Conservation (phyloP, 2,797 vertebrate genomes). For the Sphaeramia orbicularis region DNA sequence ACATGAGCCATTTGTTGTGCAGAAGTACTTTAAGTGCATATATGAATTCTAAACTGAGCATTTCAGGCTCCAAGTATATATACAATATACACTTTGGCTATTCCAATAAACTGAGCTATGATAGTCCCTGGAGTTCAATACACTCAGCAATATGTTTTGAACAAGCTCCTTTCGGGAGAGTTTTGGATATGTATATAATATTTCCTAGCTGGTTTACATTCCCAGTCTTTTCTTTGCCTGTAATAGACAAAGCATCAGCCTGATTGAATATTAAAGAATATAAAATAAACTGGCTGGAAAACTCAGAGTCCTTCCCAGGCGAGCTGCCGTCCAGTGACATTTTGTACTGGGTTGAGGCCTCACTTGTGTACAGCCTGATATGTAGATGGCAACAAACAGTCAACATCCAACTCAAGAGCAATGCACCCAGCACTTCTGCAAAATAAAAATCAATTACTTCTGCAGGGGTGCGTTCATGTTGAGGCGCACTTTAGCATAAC, state of each 20-base stretch:
- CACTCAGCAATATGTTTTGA: no score
- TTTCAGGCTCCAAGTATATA: not conserved
- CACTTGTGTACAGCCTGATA: constrained; percentile 33
- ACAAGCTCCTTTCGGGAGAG: not conserved
- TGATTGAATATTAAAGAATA: constrained; percentile 7
- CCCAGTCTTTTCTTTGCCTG: not conserved
- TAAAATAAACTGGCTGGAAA: not conserved
- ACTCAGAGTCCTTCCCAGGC: not conserved
- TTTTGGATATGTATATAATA: not conserved
- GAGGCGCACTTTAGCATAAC: constrained; percentile 46
- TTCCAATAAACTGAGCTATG: not conserved
- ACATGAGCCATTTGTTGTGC: no score
- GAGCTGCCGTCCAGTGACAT: constrained; percentile 10
- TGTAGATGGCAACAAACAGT: constrained; percentile 56
- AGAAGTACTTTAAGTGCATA: no score
- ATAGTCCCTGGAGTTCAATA: not conserved
- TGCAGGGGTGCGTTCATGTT: constrained; percentile 42
- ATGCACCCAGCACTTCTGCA: constrained; percentile 23
- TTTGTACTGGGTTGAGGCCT: constrained; percentile 18
- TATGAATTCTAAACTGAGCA: not conserved
- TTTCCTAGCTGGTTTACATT: constrained; percentile 8
- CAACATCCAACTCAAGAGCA: constrained; percentile 43
- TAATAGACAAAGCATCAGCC: not conserved
- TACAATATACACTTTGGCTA: constrained; percentile 3
- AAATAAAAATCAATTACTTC: constrained; percentile 62